Base-by-base conservation (phyloP, 1,140 invertebrate genomes). In the Macrobrachium nipponense region DNA sequence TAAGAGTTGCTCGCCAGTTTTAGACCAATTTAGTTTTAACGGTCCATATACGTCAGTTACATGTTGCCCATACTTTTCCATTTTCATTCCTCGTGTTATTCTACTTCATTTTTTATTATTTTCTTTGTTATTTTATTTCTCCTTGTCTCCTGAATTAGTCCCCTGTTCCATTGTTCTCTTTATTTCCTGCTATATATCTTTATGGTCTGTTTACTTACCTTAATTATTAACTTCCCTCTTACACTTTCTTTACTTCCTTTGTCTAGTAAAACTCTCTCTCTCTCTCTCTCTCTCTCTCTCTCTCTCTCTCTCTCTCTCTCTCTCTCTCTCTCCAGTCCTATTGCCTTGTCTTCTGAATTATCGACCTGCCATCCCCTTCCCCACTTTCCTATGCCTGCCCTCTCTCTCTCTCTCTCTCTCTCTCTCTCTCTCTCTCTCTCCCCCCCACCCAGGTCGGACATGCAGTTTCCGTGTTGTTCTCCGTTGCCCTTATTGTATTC, bases 271-370 rank as follows among this genome's bases (percentile, higher is more conserved):
- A 23, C 51, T 4, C 5, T 51, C 2, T 51, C 51, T 51, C 66
- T 70, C 66, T 70, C 66, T 70, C 66, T 70, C 66, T 73, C 20
- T 73, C 70, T 73, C 64, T 36, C 17, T 73, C 36, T 73, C 27
- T 36, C 18, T 18, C 51, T 73, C 70, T 27, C 70, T 36, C 23
- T 51, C 18, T 51, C 23, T 73, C 70, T 51, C 51, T 36, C 70
- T 36, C 70, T 73, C 27, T 36, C 51, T 51, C n/a, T 73, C 70
- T 73, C 15, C 51, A 5, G 18, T 18, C 70, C 8, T 36, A 2
- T 36, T 23, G 36, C 27, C 20, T 51, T n/a, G 43, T 51, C 23
- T 73, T 51, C 72, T 36, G 27, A 36, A 36, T 36, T 36, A 36
- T 36, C 27, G 27, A 36, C 51, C 12, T 12, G 3, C 51, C 12